phyloP scores from a whole-genome alignment of 2,888 invertebrate genomes.

The Lampropteryx suffumata region DNA sequence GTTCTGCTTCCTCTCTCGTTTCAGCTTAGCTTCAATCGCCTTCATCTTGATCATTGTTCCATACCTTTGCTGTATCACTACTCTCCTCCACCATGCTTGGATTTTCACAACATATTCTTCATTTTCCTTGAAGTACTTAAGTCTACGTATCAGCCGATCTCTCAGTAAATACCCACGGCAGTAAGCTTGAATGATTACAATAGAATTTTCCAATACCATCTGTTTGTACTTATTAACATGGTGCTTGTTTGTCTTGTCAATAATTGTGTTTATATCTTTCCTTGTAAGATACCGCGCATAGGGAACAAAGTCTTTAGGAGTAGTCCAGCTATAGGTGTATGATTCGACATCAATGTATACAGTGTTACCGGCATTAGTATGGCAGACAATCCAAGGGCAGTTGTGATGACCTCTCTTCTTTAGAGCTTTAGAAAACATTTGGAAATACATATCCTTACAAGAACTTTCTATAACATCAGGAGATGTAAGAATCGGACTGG shows the following conservation, averaged over 20 bases:
- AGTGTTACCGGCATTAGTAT: slow-evolving; percentile 75
- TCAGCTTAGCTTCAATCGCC: slow-evolving; percentile 64
- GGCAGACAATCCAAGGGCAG: slow-evolving; percentile 79
- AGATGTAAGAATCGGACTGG: slow-evolving; percentile 51
- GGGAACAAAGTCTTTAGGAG: slow-evolving; percentile 77
- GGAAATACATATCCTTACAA: slow-evolving; percentile 74
- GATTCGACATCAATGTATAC: slow-evolving; percentile 80
- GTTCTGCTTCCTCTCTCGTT: slow-evolving; percentile 63
- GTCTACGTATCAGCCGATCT: slow-evolving; percentile 63
- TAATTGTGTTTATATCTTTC: slow-evolving; percentile 63
- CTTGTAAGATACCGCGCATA: slow-evolving; percentile 73
- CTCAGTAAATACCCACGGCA: slow-evolving; percentile 84
- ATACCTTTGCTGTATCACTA: slow-evolving; percentile 70
- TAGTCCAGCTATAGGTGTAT: slow-evolving; percentile 77
- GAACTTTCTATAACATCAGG: slow-evolving; percentile 55
- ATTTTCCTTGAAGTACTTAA: slow-evolving; percentile 67
- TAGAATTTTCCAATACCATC: slow-evolving; percentile 62
- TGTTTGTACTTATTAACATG: slow-evolving; percentile 69
- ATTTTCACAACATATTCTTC: slow-evolving; percentile 70
- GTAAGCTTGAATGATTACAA: slow-evolving; percentile 83
- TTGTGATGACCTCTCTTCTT: slow-evolving; percentile 70
- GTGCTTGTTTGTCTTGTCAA: slow-evolving; percentile 73
- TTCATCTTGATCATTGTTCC: slow-evolving; percentile 69
- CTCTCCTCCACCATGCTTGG: slow-evolving; percentile 85
- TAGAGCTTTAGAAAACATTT: slow-evolving; percentile 70